Percentiles rank a stretch among this genome's conserved stretches.
These are phyloP conservation scores for Simalia tracyae DNA, from an alignment of 2,797 vertebrate species.

Conservation along the genomic window DNA sequence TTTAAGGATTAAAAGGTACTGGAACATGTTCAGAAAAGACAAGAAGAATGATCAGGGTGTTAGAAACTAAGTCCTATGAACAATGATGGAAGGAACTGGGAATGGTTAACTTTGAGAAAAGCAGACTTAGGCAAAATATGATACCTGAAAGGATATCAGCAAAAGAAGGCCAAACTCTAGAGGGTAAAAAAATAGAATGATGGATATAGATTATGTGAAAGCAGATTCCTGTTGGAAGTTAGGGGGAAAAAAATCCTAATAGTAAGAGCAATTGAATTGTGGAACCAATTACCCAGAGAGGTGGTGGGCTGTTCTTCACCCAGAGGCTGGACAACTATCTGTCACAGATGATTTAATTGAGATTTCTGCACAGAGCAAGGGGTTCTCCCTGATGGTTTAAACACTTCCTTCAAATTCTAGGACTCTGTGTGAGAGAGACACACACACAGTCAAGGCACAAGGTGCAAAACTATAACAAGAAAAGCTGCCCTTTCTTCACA, in stretches of 20 bases:
- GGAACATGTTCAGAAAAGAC: not conserved
- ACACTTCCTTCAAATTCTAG: not conserved
- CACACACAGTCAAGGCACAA: not conserved
- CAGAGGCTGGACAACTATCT: not conserved
- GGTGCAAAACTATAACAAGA: not conserved
- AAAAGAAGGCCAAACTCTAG: not conserved
- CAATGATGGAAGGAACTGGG: not conserved
- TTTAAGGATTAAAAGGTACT: not conserved
- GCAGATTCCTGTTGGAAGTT: not conserved
- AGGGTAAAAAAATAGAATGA: not conserved
- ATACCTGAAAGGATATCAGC: not conserved
- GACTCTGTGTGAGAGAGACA: too few relatives aligned
- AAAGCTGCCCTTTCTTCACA: not conserved
- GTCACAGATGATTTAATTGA: not conserved
- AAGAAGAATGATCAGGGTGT: not conserved
- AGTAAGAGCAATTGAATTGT: not conserved
- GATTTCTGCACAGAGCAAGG: not conserved
- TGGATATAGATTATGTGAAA: not conserved
- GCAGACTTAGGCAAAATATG: not conserved
- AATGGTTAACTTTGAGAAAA: not conserved
- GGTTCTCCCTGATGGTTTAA: not conserved
- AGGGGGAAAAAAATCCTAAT: not conserved
- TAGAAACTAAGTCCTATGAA: not conserved
- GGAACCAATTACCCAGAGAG: not conserved
- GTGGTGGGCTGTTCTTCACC: not conserved